Percentiles rank a stretch among this genome's conserved stretches.
Conservation (phyloP, 2,797 vertebrate genomes). For the Oreonectes daqikongensis region DNA sequence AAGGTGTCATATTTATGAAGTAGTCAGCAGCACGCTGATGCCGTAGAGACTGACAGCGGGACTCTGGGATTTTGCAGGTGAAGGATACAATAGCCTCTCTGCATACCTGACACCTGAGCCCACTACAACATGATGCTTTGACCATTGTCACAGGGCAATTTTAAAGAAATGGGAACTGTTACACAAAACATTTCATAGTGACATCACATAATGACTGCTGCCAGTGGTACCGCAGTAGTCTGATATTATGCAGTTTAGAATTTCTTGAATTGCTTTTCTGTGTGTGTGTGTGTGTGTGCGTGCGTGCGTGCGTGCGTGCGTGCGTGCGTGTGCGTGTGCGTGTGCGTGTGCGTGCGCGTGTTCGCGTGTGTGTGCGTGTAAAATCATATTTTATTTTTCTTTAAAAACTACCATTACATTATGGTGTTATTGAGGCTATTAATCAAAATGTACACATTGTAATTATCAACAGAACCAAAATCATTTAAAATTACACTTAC, state of each 20-base stretch:
- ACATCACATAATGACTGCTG: constrained; percentile 44
- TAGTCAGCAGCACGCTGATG: constrained; percentile 77
- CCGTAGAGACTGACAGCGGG: constrained; percentile 72
- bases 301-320: too few species aligned
- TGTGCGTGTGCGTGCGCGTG: too few species aligned
- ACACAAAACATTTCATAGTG: constrained; percentile 67
- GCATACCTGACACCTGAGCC: constrained; percentile 72
- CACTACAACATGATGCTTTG: constrained; percentile 65
- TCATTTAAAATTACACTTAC: background rate
- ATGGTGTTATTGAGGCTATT: background rate
- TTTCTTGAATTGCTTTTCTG: too few species aligned
- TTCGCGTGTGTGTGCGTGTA: too few species aligned
- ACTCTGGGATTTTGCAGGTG: constrained; percentile 70
- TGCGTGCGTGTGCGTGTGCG: too few species aligned
- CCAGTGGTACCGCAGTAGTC: constrained; percentile 27
- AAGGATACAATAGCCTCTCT: constrained; percentile 76
- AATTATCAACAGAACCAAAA: background rate
- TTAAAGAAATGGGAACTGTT: constrained; percentile 74
- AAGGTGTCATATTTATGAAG: constrained; percentile 86
- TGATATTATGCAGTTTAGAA: constrained; percentile 46
- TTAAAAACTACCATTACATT: background rate
- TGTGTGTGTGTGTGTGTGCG: background rate
- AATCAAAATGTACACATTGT: background rate
- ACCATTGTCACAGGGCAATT: constrained; percentile 73
- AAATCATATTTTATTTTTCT: too few species aligned